Evolutionary conservation across 2,888 invertebrate species (phyloP), one percentile per base, ranked within the genome.

Genomic region (Arenicola marina): DNA sequence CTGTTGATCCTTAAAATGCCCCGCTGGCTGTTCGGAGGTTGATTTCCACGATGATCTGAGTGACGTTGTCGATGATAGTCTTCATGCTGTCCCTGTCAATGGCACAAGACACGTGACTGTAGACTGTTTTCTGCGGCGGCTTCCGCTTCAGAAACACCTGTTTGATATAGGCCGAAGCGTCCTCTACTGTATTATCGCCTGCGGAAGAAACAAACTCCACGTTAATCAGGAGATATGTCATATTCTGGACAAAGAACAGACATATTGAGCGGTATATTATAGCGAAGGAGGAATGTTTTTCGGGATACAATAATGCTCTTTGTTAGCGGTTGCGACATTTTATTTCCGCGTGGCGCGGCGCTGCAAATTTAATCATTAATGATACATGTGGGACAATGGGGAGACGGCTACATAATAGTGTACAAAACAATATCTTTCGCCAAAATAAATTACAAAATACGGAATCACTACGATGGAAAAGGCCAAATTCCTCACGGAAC

Each of bases 21-120:
- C n/a, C 32, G 59, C 71, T 4, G 38, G 75, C 65, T 55, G 72
- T 74, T 46, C 73, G 62, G 2, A 77, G 61, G 61, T 79, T 78
- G 29, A 77, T 75, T 61, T 79, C 78, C 2, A 75, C 65, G 34
- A 79, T 73, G 65, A 76, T 76, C 56, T 77, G 75, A 51, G 78
- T 62, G 21, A 77, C 74, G 56, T 75, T 72, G 7, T 70, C 59
- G 7, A 79, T 72, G n/a, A 77, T 65, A 26, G 75, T 73, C 46
- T 78, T 78, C 65, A 65, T 65, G 45, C 59, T 31, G 18, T 51
- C 56, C 4, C 53, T 33, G 51, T 84, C 82, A 11, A 83, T 82
- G 7, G 84, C 84, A 62, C 81, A 81, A 0, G 83, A 82, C 44
- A 78, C 76, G 63, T 84, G 84, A 1, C 74, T 76, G 70, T 84